Evolutionary conservation across 2,888 invertebrate species (phyloP), one percentile per base, ranked within the genome.

Genomic region (Lasioglossum pauxillum): DNA sequence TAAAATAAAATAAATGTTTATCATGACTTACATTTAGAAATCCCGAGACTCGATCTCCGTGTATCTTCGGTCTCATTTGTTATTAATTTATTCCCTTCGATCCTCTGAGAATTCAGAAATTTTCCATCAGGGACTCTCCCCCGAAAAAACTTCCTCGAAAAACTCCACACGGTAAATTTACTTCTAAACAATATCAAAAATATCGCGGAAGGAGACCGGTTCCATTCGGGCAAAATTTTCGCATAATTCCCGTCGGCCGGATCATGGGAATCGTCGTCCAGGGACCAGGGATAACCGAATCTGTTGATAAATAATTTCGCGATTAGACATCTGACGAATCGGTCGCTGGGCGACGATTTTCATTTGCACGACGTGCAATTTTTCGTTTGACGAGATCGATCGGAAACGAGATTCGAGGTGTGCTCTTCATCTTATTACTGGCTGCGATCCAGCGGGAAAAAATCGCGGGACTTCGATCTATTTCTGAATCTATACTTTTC

Each of bases 311-410:
- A 23, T 8, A 2, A 53, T 53, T 23, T 2, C 74, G 67, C 19
- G 31, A 27, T 64, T 69, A 38, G 14, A 79, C n/a, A 14, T 80
- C 41, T 69, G 80, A 82, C 75, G 75, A 80, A 49, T 19, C 16
- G 74, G 89, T 90, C 73, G 81, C 88, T 75, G 83, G 76, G 90
- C 60, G 74, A 84, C 81, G 90, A 90, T 88, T 69, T 84, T 83
- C 87, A n/a, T 79, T 41, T 27, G 0, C 1, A 31, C 75, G 41
- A 53, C 7, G 2, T n/a, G 69, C 69, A 12, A 78, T 41, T 71
- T 71, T 60, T 74, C 38, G 69, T 71, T 60, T 60, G 38, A 0
- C 64, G 49, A 16, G 41, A 31, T 73, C 3, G 16, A 72, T 4
- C 64, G 64, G 64, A 5, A 64, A 38, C 53, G n/a, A n/a, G 19